phyloP scores from a whole-genome alignment of 2,797 vertebrate genomes.

The Pseudochromis fuscus region DNA sequence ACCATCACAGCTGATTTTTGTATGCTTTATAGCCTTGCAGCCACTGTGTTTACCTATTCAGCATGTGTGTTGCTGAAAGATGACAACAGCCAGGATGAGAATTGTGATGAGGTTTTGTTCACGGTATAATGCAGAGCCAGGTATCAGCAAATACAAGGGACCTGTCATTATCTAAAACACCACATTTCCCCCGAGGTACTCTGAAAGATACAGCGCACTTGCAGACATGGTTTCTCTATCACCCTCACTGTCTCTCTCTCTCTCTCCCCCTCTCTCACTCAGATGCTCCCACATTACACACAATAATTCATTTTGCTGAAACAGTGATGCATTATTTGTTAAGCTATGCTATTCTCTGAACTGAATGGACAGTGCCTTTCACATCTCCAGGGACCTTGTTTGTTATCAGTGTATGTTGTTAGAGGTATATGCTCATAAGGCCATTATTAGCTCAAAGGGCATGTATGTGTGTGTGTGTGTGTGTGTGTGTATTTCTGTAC shows the following conservation, averaged over 20 bases:
- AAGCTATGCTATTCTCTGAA: constrained; percentile 63
- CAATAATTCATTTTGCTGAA: constrained; percentile 71
- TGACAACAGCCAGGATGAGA: constrained; percentile 68
- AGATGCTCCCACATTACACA: constrained; percentile 50
- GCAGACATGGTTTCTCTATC: constrained; percentile 56
- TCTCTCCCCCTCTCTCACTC: constrained; percentile 37
- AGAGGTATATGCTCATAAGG: constrained; percentile 40
- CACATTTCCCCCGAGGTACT: constrained; percentile 76
- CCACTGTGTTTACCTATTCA: constrained; percentile 66
- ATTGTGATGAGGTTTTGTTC: constrained; percentile 76
- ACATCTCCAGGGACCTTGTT: constrained; percentile 71
- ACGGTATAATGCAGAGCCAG: constrained; percentile 67
- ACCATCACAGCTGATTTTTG: constrained; percentile 60
- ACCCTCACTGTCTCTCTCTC: constrained; percentile 17
- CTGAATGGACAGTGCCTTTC: constrained; percentile 62
- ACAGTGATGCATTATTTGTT: constrained; percentile 73
- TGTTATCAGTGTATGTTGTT: constrained; percentile 60
- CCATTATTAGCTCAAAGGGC: constrained; percentile 62
- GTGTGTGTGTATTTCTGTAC: constrained; percentile 4
- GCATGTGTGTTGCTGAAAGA: constrained; percentile 65
- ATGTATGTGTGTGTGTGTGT: not conserved
- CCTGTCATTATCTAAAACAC: constrained; percentile 81
- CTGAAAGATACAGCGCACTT: constrained; percentile 68
- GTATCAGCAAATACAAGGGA: constrained; percentile 77
- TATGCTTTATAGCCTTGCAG: constrained; percentile 58